phyloP scores from a whole-genome alignment of 2,797 vertebrate species.

The Anguilla pacifica region DNA sequence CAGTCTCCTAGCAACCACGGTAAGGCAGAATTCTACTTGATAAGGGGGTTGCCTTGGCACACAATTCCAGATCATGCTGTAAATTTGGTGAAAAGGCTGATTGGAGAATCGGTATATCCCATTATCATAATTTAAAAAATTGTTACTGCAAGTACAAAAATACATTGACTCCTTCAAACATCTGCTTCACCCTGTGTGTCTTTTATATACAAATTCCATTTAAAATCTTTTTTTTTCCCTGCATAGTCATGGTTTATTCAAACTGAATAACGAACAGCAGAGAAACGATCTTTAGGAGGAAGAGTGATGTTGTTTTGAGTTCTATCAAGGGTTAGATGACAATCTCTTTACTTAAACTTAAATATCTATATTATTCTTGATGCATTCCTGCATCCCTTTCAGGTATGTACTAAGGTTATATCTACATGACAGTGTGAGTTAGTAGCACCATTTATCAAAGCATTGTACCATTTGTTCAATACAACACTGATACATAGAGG shows the following conservation, averaged over 20 bases:
- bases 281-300: not conserved
- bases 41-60: conserved; percentile 54
- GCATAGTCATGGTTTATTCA: not conserved
- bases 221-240: not conserved
- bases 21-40: conserved; percentile 59
- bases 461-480: not conserved
- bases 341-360: not conserved
- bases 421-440: conserved; percentile 16
- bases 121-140: not conserved
- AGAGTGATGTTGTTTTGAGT: not conserved
- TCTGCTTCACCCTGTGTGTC: not conserved
- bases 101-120: not conserved
- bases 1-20: conserved; percentile 73
- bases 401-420: conserved; percentile 9
- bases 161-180: not conserved
- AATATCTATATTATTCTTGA: conserved; percentile 12
- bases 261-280: not conserved
- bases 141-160: not conserved
- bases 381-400: not conserved
- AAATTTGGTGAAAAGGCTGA: not conserved
- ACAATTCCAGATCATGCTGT: not conserved
- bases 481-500: not conserved
- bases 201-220: not conserved
- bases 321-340: not conserved
- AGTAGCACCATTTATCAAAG: conserved; percentile 21